Evolutionary conservation across 1,140 invertebrate genomes (phyloP), one percentile per base, ranked within the genome.

Genomic region (Pseudachorutes palmiensis): DNA sequence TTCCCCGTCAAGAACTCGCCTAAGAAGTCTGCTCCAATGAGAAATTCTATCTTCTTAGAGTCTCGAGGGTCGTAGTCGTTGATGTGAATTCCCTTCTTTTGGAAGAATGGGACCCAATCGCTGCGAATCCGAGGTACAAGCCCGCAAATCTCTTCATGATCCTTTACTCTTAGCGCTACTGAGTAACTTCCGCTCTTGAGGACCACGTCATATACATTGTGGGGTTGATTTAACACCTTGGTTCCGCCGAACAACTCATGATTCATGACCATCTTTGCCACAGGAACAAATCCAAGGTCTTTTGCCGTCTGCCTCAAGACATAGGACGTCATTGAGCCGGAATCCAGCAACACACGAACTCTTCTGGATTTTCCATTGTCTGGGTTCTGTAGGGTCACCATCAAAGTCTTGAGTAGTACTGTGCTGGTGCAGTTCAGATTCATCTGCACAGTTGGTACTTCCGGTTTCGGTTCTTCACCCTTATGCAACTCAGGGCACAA

Each of bases 241-340:
- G 32, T 2, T 29, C 64, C 64, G 5, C 64, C 64, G 28, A 65
- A 65, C n/a, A 65, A 3, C n/a, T 19, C 2, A 22, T 58, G 29
- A 5, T 28, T n/a, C n/a, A 65, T 22, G 1, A 31, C 58, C n/a
- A 26, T 16, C 26, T 58, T 24, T 1, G 26, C 64, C 28, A 36
- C 14, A 1, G 29, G 49, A 22, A 26, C 12, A 2, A 58, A 55
- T 36, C 32, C 31, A 14, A 65, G 36, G 1, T 3, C 22, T 14
- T 26, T 29, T 3, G 33, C 64, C 14, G 29, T 33, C 30, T 36
- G 22, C 19, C 41, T 58, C 26, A 1, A 19, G 2, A 65, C 49
- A 28, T 65, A 65, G 19, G 29, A 33, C 1, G 48, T 14, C 31
- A 55, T 45, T 12, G 63, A 55, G 2, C 63, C 63, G 22, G 2